A percentile compares a stretch with the other conserved stretches of the same genome.
Conservation (phyloP, 2,888 invertebrate genomes). For the Petrolisthes cinctipes region DNA sequence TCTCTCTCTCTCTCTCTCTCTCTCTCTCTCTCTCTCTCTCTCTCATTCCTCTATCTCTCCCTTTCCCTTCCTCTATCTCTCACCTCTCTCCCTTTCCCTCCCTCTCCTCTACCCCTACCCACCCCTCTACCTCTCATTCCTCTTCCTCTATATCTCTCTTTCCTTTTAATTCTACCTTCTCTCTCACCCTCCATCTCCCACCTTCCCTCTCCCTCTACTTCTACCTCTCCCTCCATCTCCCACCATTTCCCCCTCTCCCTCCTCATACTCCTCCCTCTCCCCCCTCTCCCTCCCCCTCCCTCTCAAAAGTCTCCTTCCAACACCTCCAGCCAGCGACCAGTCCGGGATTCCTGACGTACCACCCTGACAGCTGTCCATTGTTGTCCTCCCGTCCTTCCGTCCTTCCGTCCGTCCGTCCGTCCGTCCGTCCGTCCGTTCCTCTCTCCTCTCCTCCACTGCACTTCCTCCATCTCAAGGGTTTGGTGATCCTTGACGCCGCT, state of each 20-base stretch:
- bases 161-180: too few species aligned
- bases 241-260: background rate
- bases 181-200: constrained; percentile 20
- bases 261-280: background rate
- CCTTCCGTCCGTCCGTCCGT: background rate
- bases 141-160: constrained; percentile 11
- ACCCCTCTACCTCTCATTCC: background rate
- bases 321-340: background rate
- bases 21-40: constrained; percentile 7
- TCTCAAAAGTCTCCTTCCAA: background rate
- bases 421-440: background rate
- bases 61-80: background rate
- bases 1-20: constrained; percentile 28
- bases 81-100: background rate
- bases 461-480: background rate
- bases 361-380: background rate
- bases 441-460: background rate
- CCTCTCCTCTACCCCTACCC: background rate
- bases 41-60: background rate
- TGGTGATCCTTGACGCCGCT: background rate
- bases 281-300: background rate
- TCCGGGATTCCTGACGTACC: background rate
- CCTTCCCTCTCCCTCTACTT: background rate
- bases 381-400: background rate
- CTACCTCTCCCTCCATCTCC: background rate